Percentiles rank a stretch among this genome's conserved stretches.
Evolutionary conservation across 2,888 invertebrate species (phyloP).

Genomic region (Metopia argyrocephala): DNA sequence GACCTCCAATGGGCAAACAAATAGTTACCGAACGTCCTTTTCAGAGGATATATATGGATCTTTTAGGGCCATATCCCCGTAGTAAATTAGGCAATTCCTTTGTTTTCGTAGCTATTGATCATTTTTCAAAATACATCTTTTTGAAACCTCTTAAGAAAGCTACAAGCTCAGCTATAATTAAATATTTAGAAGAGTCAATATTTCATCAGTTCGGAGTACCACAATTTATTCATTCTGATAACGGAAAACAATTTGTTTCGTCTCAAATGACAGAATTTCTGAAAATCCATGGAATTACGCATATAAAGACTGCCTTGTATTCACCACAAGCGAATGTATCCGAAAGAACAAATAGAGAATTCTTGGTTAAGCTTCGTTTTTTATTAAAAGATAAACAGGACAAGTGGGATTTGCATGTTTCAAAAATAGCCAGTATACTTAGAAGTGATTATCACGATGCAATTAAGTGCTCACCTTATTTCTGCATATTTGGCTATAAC

Average conservation of each 20-base stretch:
- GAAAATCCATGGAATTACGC: conserved; percentile 15
- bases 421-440: too few species aligned
- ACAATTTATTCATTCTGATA: conserved; percentile 45
- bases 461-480: too few species aligned
- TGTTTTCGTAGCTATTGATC: conserved; percentile 9
- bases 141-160: conserved; percentile 2
- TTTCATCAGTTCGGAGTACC: conserved; percentile 27
- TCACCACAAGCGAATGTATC: conserved; percentile 53
- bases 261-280: conserved; percentile 32
- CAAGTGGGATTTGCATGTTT: background rate
- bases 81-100: background rate
- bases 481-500: too few species aligned
- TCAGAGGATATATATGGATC: too few species aligned
- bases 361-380: background rate
- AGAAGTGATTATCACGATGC: too few species aligned
- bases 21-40: too few species aligned
- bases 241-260: conserved; percentile 48
- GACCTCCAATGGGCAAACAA: conserved; percentile 14
- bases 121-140: conserved; percentile 13
- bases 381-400: background rate
- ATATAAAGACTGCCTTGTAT: conserved; percentile 46
- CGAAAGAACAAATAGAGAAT: conserved; percentile 42
- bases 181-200: conserved; percentile 5
- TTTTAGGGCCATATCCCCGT: conserved; percentile 1
- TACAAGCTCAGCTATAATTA: background rate